Conservation (phyloP, 1,140 invertebrate species). For the Neocloeon triangulifer region DNA sequence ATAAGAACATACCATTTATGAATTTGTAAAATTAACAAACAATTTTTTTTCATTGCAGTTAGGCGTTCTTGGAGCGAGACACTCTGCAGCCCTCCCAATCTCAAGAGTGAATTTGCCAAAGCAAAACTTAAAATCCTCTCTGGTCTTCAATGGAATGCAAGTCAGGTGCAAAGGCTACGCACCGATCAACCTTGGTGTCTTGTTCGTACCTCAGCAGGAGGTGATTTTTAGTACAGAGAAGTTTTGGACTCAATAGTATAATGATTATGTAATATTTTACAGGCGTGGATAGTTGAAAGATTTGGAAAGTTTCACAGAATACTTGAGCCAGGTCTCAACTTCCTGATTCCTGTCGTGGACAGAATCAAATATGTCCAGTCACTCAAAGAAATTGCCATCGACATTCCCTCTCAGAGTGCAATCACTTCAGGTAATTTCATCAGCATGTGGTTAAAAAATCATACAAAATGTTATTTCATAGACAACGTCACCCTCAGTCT, state of each 20-base stretch:
- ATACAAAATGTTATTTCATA: conserved; percentile 13
- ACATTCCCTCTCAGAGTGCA: conserved; percentile 95
- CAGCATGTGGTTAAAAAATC: neutral
- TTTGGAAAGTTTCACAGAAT: conserved; percentile 95
- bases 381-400: conserved; percentile 97
- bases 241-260: conserved; percentile 2
- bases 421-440: conserved; percentile 54
- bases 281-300: conserved; percentile 95
- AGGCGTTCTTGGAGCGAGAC: no score
- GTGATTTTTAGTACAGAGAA: conserved; percentile 19
- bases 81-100: no score
- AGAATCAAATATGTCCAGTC: conserved; percentile 94
- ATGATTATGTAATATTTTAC: conserved; percentile 14
- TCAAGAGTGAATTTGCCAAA: no score
- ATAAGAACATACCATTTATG: no score
- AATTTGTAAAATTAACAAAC: no score
- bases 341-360: conserved; percentile 82
- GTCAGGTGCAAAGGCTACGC: conserved; percentile 35
- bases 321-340: conserved; percentile 82
- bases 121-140: no score
- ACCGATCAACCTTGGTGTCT: conserved; percentile 76
- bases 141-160: no score
- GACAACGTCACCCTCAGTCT: conserved; percentile 94
- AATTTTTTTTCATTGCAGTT: no score
- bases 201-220: conserved; percentile 99